These are phyloP conservation scores for Saccopteryx leptura DNA, from an alignment of 2,113 vertebrate species.

Conservation along the genomic window DNA sequence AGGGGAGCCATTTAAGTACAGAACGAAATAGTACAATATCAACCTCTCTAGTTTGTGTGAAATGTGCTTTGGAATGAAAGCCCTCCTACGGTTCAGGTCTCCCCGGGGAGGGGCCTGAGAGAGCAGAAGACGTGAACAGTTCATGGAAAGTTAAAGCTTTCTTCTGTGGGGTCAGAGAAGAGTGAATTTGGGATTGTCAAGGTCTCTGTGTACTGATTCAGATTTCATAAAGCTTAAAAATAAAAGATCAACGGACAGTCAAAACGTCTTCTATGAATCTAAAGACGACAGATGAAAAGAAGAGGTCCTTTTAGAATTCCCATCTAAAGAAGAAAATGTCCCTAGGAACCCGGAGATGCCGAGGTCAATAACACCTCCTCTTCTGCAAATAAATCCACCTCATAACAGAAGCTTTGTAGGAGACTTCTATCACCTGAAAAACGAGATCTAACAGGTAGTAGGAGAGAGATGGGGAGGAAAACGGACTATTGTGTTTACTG, in stretches of 20 bases:
- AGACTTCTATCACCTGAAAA: background rate
- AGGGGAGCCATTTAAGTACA: background rate
- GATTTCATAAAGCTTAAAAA: conserved; percentile 20
- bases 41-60: background rate
- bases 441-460: background rate
- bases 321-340: conserved; percentile 11
- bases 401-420: background rate
- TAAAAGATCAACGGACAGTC: background rate
- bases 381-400: background rate
- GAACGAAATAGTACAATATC: background rate
- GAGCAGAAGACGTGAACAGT: background rate
- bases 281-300: background rate
- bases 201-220: background rate
- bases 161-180: background rate
- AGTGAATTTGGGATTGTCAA: background rate
- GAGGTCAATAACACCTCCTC: background rate
- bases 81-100: background rate
- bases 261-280: background rate
- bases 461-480: background rate
- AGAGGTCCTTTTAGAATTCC: background rate
- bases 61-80: background rate
- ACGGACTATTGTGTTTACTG: background rate
- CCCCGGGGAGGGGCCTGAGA: background rate
- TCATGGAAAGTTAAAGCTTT: background rate
- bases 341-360: background rate